Percentiles rank a stretch among this genome's conserved stretches.
Evolutionary conservation across 2,888 invertebrate species (phyloP).

Genomic region (Polydrusus cervinus): DNA sequence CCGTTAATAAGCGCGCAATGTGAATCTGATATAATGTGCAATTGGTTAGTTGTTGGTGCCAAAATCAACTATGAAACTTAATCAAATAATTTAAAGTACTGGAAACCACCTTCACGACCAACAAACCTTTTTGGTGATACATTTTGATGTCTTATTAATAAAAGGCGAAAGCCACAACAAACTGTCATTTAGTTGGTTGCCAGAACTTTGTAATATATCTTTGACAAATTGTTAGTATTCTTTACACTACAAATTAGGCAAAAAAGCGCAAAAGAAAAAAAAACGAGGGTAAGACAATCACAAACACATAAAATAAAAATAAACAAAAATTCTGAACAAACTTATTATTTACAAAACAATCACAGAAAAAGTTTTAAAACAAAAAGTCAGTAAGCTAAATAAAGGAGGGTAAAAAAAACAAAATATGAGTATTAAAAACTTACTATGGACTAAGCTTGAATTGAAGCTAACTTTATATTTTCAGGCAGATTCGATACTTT

Average conservation of each 20-base stretch:
- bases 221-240: slow-evolving; percentile 15
- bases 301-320: slow-evolving; percentile 62
- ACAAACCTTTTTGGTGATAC: too few relatives aligned
- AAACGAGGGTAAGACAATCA: slow-evolving; percentile 58
- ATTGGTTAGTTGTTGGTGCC: background rate
- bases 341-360: slow-evolving; percentile 34
- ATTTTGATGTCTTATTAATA: too few relatives aligned
- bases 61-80: background rate
- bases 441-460: slow-evolving; percentile 47
- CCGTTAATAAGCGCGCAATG: background rate
- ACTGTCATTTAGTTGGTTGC: background rate
- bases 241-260: slow-evolving; percentile 12
- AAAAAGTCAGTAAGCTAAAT: slow-evolving; percentile 31
- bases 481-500: slow-evolving; percentile 49
- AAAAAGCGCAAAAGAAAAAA: slow-evolving; percentile 23
- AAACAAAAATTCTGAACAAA: slow-evolving; percentile 38
- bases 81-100: background rate
- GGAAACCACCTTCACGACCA: too few relatives aligned
- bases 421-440: slow-evolving; percentile 30
- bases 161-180: too few relatives aligned
- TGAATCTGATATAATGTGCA: background rate
- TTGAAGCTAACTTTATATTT: slow-evolving; percentile 51
- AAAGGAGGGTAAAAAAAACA: slow-evolving; percentile 33
- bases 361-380: slow-evolving; percentile 29
- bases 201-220: too few relatives aligned